Base-by-base conservation (phyloP, 2,888 invertebrate genomes). In the Orgyia antiqua region DNA sequence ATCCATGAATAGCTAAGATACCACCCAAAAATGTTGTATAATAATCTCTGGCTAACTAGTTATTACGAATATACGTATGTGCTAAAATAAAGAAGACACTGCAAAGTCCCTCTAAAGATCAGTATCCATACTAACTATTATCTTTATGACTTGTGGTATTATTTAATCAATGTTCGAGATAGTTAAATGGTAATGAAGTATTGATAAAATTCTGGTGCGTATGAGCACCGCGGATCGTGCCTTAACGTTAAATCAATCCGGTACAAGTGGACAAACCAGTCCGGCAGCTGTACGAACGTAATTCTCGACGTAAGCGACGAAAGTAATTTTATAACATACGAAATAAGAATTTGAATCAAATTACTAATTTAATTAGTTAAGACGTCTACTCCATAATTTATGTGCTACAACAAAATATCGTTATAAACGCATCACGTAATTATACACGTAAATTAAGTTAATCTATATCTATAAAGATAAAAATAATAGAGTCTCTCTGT, bases 241-340 rank as follows among this genome's bases (percentile, higher is more conserved):
- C 72, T 75, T 78, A 73, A 80, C 68, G 72, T 78, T 82, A 76
- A 80, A 84, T 86, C 83, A 84, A 83, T 84, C 84, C 72, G 67
- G 66, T 60, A 59, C 82, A 78, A 83, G 86, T 83, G 83, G 86
- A 77, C 78, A 83, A 86, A 86, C 86, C 86, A 83, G 86, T 86
- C 77, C 58, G 74, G 82, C 86, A 84, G 83, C 86, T 82, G 82
- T 68, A 68, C 69, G 64, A 67, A 67, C 74, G 63, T 63, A 55
- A 51, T 53, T 54, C 46, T 58, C 60, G 72, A 63, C 63, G 57
- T 66, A 74, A 75, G 76, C 69, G 64, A 70, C 53, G 64, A 67
- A 67, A 67, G 59, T 58, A 50, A 48, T 43, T 57, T 39, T 42
- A 53, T 40, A 15, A 46, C 43, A 33, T 35, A 46, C 46, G 39